Base-by-base conservation (phyloP, 2,797 vertebrate genomes). In the Platyrinchus mystaceus region DNA sequence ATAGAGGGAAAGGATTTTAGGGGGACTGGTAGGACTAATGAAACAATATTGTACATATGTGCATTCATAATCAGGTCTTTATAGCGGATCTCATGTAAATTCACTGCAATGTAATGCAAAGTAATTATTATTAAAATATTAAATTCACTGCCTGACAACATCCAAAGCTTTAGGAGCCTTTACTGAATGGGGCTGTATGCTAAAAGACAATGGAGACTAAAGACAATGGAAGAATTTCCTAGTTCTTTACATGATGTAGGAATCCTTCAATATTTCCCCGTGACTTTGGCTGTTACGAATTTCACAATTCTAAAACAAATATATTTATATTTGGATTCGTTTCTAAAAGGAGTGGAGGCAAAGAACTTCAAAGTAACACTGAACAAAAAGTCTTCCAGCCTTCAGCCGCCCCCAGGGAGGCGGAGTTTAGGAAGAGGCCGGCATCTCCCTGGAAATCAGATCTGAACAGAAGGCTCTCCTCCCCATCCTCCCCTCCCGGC, bases 11-110 rank as follows among this genome's bases (percentile, higher is more conserved):
- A 34, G 36, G 39, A 64, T 60, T 63, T 78, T 15, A 80, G 26
- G 22, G 30, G 19, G 3, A 37, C 44, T 24, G 12, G 12, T 19
- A 60, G 32, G 49, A 83, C n/a, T 26, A n/a, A 41, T 26, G 52
- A 78, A 73, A 73, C 12, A 36, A 34, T 0, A 1, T 19, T 59
- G 19, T 63, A 36, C 3, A 0, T 6, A n/a, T 28, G 8, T 12
- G 24, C 64, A 50, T 71, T 78, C 32, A 41, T 43, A 58, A 64
- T 68, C 22, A 43, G 46, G 34, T 27, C 44, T 85, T 85, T 50
- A 44, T 5, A 68, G 64, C 14, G 69, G 32, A 76, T 63, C 39
- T 69, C 32, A 39, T 73, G 76, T 87, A 74, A 82, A 80, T 56
- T 82, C 60, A 58, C 39, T 55, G 37, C 32, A 6, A 66, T 5